A percentile compares a stretch with the other conserved stretches of the same genome.
Conservation (phyloP, 2,888 invertebrate genomes). For the Caenorhabditis doughertyi region DNA sequence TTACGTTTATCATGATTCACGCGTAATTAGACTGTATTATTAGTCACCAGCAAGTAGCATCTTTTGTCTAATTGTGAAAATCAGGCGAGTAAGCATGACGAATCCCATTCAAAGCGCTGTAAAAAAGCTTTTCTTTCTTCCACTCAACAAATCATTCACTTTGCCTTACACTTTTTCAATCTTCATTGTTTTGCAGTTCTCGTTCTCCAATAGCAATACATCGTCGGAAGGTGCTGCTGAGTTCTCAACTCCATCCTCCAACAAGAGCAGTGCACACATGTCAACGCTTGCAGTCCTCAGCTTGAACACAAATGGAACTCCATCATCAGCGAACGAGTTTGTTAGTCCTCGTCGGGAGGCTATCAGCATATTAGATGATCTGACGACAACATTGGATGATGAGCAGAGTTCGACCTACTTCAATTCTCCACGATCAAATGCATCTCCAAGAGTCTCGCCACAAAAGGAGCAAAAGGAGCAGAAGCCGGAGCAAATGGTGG, state of each 20-base stretch:
- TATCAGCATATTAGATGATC: constrained; percentile 79
- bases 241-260: constrained; percentile 44
- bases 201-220: constrained; percentile 54
- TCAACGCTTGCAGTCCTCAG: constrained; percentile 44
- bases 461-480: constrained; percentile 26
- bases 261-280: constrained; percentile 27
- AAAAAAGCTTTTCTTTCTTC: no score
- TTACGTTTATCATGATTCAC: no score
- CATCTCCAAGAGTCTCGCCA: background rate
- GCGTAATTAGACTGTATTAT: no score
- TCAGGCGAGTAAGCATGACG: no score
- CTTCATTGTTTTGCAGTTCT: constrained; percentile 34
- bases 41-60: no score
- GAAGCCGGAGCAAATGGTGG: background rate
- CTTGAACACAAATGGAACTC: constrained; percentile 30
- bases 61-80: no score
- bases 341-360: constrained; percentile 75
- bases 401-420: constrained; percentile 63
- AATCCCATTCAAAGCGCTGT: no score
- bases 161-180: background rate
- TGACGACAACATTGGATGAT: constrained; percentile 75
- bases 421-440: constrained; percentile 36
- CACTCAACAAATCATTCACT: no score
- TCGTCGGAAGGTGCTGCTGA: constrained; percentile 38
- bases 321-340: constrained; percentile 35